These are phyloP conservation scores for Osmerus mordax DNA, from an alignment of 2,113 vertebrate genomes.

Conservation along the genomic window DNA sequence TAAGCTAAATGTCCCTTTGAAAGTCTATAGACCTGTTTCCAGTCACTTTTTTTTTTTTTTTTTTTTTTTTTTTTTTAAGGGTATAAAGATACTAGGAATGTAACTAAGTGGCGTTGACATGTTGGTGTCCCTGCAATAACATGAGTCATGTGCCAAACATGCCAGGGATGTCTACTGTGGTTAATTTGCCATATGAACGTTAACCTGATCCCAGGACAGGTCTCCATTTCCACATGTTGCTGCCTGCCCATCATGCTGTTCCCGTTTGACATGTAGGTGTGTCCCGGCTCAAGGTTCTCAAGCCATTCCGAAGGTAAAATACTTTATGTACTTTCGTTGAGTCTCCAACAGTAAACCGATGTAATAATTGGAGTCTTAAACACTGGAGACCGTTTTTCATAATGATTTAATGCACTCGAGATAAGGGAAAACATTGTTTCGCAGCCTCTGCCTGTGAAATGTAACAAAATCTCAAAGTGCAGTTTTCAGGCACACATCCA, in stretches of 20 bases:
- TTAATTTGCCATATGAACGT: not conserved
- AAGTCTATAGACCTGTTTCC: not conserved
- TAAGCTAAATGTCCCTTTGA: not conserved
- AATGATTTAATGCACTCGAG: too few relatives aligned
- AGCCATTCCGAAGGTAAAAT: too few relatives aligned
- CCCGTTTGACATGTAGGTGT: not conserved
- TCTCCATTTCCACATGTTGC: not conserved
- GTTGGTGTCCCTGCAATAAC: not conserved
- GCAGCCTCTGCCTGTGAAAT: too few relatives aligned
- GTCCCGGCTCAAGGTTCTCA: too few relatives aligned
- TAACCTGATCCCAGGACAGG: not conserved
- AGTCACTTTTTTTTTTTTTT: not conserved
- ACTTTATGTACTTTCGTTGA: too few relatives aligned
- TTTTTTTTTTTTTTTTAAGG: not conserved
- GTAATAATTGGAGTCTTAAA: too few relatives aligned
- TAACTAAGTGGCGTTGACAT: not conserved
- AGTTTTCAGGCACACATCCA: not conserved
- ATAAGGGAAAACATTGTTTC: too few relatives aligned
- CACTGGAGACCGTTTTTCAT: too few relatives aligned
- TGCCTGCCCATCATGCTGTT: not conserved
- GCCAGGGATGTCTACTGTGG: not conserved
- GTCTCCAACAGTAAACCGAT: too few relatives aligned
- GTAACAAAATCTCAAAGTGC: not conserved
- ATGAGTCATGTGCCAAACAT: not conserved
- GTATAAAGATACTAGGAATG: not conserved